Conservation (phyloP, 2,888 invertebrate species). For the Drosophila villosipedis region DNA sequence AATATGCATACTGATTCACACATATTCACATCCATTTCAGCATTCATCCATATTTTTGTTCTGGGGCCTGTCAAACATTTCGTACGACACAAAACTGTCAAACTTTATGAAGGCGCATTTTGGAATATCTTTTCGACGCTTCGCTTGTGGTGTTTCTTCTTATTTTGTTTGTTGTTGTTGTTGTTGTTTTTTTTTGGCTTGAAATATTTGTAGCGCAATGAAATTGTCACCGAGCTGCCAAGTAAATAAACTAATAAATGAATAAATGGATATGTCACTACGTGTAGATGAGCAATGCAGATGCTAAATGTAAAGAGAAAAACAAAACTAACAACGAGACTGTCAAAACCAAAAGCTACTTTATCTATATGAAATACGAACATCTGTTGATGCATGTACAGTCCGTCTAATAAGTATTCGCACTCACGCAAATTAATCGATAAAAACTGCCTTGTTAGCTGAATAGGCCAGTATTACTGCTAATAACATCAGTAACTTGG, state of each 20-base stretch:
- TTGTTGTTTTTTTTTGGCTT: constrained; percentile 11
- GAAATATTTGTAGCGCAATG: constrained; percentile 62
- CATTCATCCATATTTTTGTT: constrained; percentile 46
- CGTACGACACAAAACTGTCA: constrained; percentile 68
- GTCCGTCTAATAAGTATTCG: background rate
- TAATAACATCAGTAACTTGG: background rate
- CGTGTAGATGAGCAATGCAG: constrained; percentile 24
- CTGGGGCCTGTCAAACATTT: constrained; percentile 59
- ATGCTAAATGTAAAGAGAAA: constrained; percentile 21
- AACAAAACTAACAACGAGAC: constrained; percentile 4
- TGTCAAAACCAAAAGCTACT: background rate
- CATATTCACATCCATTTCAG: constrained; percentile 31
- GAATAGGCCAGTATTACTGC: background rate
- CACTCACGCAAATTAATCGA: background rate
- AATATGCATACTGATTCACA: constrained; percentile 15
- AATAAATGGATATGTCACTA: constrained; percentile 37
- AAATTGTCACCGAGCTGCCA: constrained; percentile 69
- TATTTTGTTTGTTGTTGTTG: background rate
- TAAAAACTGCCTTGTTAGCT: background rate
- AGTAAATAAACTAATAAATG: constrained; percentile 62
- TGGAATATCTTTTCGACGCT: constrained; percentile 38
- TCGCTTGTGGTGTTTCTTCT: background rate
- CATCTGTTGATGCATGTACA: background rate
- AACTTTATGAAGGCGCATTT: constrained; percentile 56
- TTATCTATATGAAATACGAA: background rate